Conservation (phyloP, 2,797 vertebrate species). For the Macropodus opercularis region DNA sequence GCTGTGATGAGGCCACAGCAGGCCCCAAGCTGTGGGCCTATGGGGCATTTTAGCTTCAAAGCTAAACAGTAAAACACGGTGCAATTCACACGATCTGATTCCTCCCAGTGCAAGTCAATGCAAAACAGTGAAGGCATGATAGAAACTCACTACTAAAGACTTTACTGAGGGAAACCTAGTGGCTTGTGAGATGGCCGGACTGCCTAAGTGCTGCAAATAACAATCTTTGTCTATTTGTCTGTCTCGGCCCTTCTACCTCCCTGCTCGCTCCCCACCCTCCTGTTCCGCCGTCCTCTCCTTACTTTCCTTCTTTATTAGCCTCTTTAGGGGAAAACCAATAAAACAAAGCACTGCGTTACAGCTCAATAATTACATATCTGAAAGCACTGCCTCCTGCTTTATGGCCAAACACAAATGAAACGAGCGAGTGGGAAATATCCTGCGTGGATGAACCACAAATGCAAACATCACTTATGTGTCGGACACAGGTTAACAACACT, state of each 20-base stretch:
- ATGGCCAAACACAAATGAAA: constrained; percentile 65
- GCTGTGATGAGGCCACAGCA: too few relatives aligned
- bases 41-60: too few relatives aligned
- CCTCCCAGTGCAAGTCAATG: too few relatives aligned
- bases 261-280: background rate
- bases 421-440: constrained; percentile 52
- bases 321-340: constrained; percentile 54
- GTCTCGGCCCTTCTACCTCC: background rate
- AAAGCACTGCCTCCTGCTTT: constrained; percentile 54
- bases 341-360: constrained; percentile 57
- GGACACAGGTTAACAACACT: too few relatives aligned
- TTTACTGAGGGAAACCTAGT: background rate
- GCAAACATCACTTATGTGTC: constrained; percentile 62
- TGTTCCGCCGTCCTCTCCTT: background rate
- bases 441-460: constrained; percentile 33
- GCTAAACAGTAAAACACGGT: too few relatives aligned
- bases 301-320: constrained; percentile 32
- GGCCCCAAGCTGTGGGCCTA: too few relatives aligned
- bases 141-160: too few relatives aligned
- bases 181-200: constrained; percentile 7
- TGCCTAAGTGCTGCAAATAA: constrained; percentile 10
- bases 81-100: too few relatives aligned
- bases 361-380: constrained; percentile 69
- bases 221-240: background rate
- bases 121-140: too few relatives aligned